These are phyloP conservation scores for Trichechus manatus DNA, from an alignment of 2,113 vertebrate genomes.

Conservation along the genomic window DNA sequence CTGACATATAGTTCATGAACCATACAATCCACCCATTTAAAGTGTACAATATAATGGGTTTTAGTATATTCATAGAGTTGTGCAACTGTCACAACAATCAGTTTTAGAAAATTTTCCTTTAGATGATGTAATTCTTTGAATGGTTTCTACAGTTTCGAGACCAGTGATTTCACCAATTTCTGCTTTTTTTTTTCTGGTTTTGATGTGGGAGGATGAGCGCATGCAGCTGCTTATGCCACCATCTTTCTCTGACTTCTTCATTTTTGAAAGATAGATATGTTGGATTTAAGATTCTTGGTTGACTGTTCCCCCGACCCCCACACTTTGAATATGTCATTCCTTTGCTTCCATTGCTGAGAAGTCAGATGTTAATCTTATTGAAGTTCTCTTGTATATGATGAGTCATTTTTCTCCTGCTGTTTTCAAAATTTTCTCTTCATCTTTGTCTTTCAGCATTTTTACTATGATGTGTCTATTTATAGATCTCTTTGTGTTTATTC, in stretches of 20 bases:
- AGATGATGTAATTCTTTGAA: too few species aligned
- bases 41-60: too few species aligned
- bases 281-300: neutral
- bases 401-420: neutral
- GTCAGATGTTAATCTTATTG: neutral
- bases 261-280: constrained; percentile 31
- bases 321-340: neutral
- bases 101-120: too few species aligned
- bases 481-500: constrained; percentile 32
- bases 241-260: neutral
- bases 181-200: too few species aligned
- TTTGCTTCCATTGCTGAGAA: neutral
- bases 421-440: constrained; percentile 30
- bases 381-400: neutral
- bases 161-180: too few species aligned
- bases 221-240: too few species aligned
- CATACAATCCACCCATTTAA: too few species aligned
- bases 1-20: too few species aligned
- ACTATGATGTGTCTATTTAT: neutral
- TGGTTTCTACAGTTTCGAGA: too few species aligned
- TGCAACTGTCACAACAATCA: too few species aligned
- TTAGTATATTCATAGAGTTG: too few species aligned
- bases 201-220: too few species aligned
- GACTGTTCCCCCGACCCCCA: neutral
- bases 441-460: constrained; percentile 25